Evolutionary conservation across 1,140 invertebrate genomes (phyloP), one percentile per base, ranked within the genome.

Genomic region (Latrodectus geometricus): DNA sequence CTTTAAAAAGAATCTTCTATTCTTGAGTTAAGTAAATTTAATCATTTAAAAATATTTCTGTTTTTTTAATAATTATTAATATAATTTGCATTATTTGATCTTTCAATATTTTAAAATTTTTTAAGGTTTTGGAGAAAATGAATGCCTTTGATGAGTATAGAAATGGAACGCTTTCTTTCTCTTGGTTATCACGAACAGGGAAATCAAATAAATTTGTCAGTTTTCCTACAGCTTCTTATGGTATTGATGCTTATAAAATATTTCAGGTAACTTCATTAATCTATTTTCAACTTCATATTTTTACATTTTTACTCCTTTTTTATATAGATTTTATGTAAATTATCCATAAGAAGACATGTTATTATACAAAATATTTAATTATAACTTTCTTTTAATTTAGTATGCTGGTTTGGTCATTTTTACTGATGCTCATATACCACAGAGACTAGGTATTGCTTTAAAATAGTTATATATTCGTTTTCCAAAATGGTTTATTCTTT

Each of bases 211-310:
- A 97, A 65, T 92, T 96, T 77, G 95, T 97, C 0, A 95, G 97
- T 91, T 98, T 97, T 90, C 96, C 97, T 0, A 95, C 96, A 0
- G 95, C 96, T 0, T 96, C 96, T 8, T 97, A 95, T 90, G 97
- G 97, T n/a, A 94, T 98, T 75, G 97, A 99, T 91, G 96, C 96
- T 0, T 98, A 98, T 91, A 93, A 96, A 56, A 99, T 97, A 0
- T 98, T 98, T 90, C 95, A 96, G 92, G 91, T 92, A 88, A 61
- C 21, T 35, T n/a, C 9, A 12, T 2, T 86, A 35, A n/a, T 86
- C 61, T 77, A 23, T 73, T 23, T 68, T 23, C 23, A 72, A 72
- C 5, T 5, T 3, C 5, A 35, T 35, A 35, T 35, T 35, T 5
- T 35, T 35, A 35, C 1, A 35, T 35, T 35, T 35, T 35, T 35